Evolutionary conservation across 2,888 invertebrate genomes (phyloP).

Genomic region (Hirtodrosophila confusa): DNA sequence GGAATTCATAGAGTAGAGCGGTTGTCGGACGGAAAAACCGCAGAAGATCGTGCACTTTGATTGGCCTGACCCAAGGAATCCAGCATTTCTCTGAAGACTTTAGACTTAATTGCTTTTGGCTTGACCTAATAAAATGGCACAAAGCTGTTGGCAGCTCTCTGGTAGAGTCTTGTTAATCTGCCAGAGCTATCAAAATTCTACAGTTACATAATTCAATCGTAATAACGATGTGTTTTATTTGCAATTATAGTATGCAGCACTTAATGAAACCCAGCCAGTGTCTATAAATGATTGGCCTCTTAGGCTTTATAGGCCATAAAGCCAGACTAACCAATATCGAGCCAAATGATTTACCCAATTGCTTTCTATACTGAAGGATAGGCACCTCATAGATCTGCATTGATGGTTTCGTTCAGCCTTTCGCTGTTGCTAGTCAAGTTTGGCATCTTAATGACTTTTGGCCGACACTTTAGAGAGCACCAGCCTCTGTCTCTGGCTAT

Average conservation of each 20-base stretch:
- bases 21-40: background rate
- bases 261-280: slow-evolving; percentile 6
- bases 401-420: slow-evolving; percentile 9
- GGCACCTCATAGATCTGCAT: background rate
- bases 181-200: slow-evolving; percentile 53
- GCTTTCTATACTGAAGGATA: slow-evolving; percentile 2
- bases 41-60: slow-evolving; percentile 9
- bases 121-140: slow-evolving; percentile 40
- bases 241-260: slow-evolving; percentile 7
- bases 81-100: slow-evolving; percentile 59
- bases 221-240: slow-evolving; percentile 36
- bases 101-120: slow-evolving; percentile 31
- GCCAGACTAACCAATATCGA: background rate
- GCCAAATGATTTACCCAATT: slow-evolving; percentile 5
- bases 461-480: slow-evolving; percentile 34
- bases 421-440: slow-evolving; percentile 3
- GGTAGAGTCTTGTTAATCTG: slow-evolving; percentile 20
- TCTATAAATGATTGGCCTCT: background rate
- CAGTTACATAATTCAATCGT: slow-evolving; percentile 42
- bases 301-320: background rate
- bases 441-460: slow-evolving; percentile 44
- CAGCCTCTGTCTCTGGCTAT: slow-evolving; percentile 10
- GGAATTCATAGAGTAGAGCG: slow-evolving; percentile 91
- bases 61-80: slow-evolving; percentile 15
- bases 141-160: slow-evolving; percentile 42